A percentile compares a stretch with the other conserved stretches of the same genome.
Evolutionary conservation across 2,113 vertebrate genomes (phyloP).

Genomic region (Catharus minimus): DNA sequence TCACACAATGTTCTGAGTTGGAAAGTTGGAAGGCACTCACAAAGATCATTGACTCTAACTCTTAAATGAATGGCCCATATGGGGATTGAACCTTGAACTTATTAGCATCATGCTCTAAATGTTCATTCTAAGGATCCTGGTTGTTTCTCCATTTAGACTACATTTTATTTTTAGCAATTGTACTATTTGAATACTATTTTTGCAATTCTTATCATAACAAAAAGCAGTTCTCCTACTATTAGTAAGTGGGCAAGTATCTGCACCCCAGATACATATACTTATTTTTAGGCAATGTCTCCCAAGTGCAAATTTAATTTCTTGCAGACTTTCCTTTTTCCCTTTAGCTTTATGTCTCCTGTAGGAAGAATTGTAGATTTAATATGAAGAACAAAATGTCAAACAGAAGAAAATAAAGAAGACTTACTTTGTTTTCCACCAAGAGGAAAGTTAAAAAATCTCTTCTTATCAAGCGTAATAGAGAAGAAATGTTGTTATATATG

Average conservation of each 20-base stretch:
- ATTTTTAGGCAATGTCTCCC: neutral
- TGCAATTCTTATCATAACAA: neutral
- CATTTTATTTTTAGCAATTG: neutral
- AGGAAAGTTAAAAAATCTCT: slow-evolving; percentile 62
- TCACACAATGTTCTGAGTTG: neutral
- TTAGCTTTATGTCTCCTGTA: slow-evolving; percentile 42
- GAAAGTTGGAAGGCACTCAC: neutral
- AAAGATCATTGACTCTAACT: neutral
- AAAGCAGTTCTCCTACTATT: neutral
- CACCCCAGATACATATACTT: neutral
- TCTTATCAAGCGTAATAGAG: slow-evolving; percentile 64
- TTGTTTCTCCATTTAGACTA: neutral
- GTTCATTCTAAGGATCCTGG: neutral
- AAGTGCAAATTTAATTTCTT: neutral
- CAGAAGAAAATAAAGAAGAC: slow-evolving; percentile 61
- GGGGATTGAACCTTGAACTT: slow-evolving; percentile 35
- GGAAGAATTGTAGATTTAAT: slow-evolving; percentile 51
- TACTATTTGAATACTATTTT: neutral
- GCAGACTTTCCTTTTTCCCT: neutral
- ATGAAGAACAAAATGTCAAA: slow-evolving; percentile 51
- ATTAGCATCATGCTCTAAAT: slow-evolving; percentile 53
- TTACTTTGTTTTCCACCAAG: slow-evolving; percentile 68
- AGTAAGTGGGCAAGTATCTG: neutral
- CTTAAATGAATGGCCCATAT: neutral
- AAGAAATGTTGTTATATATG: slow-evolving; percentile 44